Conservation (phyloP, 2,888 invertebrate genomes). For the Coelinius sp. region DNA sequence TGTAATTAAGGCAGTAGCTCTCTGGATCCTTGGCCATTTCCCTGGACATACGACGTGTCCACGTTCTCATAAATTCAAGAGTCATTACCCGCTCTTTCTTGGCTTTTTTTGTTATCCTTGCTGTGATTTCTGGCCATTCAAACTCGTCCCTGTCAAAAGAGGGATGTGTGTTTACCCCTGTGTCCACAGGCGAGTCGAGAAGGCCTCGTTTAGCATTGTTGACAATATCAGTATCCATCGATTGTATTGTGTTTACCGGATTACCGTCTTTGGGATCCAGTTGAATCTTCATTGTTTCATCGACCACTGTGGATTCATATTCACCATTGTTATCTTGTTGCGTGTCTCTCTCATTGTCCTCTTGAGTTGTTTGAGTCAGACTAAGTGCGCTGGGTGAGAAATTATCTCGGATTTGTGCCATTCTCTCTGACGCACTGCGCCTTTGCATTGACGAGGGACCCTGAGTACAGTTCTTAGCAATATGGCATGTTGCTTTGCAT, state of each 20-base stretch:
- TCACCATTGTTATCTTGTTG: neutral
- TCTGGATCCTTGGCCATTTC: neutral
- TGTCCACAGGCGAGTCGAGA: neutral
- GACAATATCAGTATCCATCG: neutral
- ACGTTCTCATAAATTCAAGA: neutral
- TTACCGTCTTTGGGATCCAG: no score
- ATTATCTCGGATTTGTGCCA: no score
- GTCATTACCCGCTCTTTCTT: neutral
- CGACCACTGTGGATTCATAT: no score
- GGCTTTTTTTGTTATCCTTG: neutral
- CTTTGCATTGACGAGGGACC: neutral
- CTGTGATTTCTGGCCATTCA: no score
- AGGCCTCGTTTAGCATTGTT: neutral
- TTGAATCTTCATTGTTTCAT: neutral
- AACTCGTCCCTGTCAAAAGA: neutral
- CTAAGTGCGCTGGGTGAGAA: no score
- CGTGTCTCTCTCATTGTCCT: neutral
- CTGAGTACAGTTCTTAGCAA: neutral
- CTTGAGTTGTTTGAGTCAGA: no score
- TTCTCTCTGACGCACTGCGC: neutral
- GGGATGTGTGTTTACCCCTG: neutral
- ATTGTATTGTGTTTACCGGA: neutral
- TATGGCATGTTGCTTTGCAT: neutral
- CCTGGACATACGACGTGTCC: neutral
- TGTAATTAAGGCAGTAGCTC: neutral